A percentile compares a stretch with the other conserved stretches of the same genome.
Evolutionary conservation across 2,113 vertebrate genomes (phyloP).

Genomic region (Aphyosemion australe): DNA sequence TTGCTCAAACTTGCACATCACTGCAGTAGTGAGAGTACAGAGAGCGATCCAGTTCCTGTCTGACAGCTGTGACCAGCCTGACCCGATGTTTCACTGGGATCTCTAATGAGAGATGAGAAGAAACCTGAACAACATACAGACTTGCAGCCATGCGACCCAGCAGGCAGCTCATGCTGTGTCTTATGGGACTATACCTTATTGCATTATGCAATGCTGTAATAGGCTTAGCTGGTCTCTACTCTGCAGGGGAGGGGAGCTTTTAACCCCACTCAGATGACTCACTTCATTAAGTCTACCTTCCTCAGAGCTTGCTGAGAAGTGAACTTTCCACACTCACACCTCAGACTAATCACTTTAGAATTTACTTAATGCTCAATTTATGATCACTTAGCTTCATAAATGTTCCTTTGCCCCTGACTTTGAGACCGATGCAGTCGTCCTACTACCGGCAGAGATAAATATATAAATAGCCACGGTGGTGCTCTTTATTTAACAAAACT

Average conservation of each 20-base stretch:
- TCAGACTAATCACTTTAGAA: too few relatives aligned
- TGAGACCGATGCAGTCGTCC: too few relatives aligned
- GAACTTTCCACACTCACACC: constrained; percentile 49
- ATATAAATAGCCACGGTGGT: too few relatives aligned
- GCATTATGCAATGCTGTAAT: constrained; percentile 65
- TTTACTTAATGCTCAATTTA: too few relatives aligned
- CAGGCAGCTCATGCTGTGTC: constrained; percentile 38
- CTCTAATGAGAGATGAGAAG: constrained; percentile 45
- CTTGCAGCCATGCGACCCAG: constrained; percentile 14
- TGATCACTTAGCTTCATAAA: too few relatives aligned
- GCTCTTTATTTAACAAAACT: not conserved
- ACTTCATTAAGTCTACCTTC: constrained; percentile 63
- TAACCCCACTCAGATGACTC: constrained; percentile 59
- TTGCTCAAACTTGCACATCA: constrained; percentile 13
- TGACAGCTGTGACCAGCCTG: constrained; percentile 25
- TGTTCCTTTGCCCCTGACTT: too few relatives aligned
- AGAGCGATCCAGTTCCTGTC: constrained; percentile 13
- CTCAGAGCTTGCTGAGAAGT: constrained; percentile 57
- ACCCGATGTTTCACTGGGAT: constrained; percentile 30
- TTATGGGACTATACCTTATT: constrained; percentile 64
- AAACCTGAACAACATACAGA: constrained; percentile 34
- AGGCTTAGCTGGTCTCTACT: constrained; percentile 55
- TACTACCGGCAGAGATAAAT: too few relatives aligned
- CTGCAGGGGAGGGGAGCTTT: constrained; percentile 37
- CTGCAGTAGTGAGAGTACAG: constrained; percentile 3